A percentile compares a stretch with the other conserved stretches of the same genome.
Evolutionary conservation across 53 echinoderm and acorn worm genomes (phyloP).

Genomic region (Zoroaster sp.): DNA sequence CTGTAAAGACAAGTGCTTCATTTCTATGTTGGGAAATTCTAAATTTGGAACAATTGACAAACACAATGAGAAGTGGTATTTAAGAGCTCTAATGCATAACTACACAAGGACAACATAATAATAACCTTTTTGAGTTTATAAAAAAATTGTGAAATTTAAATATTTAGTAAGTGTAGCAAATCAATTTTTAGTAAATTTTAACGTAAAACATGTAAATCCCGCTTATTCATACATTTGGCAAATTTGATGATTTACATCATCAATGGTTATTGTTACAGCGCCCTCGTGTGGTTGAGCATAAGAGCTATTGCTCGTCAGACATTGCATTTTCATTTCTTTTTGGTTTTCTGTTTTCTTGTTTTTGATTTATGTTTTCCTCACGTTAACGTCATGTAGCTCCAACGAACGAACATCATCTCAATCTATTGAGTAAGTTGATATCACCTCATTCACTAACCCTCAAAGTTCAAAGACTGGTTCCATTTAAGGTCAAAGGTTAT

Average conservation of each 20-base stretch:
- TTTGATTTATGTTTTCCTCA: constrained; percentile 32
- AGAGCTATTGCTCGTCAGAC: neutral
- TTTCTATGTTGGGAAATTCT: neutral
- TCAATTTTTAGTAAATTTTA: too few relatives aligned
- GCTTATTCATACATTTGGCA: neutral
- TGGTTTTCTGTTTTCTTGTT: constrained; percentile 41
- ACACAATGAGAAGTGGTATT: constrained; percentile 13
- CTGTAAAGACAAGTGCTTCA: too few relatives aligned
- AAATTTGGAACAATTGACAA: neutral
- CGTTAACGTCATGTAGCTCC: constrained; percentile 50
- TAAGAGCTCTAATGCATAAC: neutral
- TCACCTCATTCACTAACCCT: constrained; percentile 38
- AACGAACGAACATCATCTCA: constrained; percentile 39
- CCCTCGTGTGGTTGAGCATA: neutral
- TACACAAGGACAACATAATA: neutral
- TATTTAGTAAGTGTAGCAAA: too few relatives aligned
- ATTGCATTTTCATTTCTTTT: constrained; percentile 32
- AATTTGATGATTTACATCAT: neutral
- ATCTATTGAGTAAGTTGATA: constrained; percentile 64
- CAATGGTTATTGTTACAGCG: neutral
- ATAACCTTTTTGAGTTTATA: too few relatives aligned
- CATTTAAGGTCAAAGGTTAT: neutral
- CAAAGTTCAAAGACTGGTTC: neutral
- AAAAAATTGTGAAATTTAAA: too few relatives aligned
- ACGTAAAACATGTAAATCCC: neutral